These are phyloP conservation scores for Glaucomys volans DNA, from an alignment of 2,113 vertebrate species.

Conservation along the genomic window DNA sequence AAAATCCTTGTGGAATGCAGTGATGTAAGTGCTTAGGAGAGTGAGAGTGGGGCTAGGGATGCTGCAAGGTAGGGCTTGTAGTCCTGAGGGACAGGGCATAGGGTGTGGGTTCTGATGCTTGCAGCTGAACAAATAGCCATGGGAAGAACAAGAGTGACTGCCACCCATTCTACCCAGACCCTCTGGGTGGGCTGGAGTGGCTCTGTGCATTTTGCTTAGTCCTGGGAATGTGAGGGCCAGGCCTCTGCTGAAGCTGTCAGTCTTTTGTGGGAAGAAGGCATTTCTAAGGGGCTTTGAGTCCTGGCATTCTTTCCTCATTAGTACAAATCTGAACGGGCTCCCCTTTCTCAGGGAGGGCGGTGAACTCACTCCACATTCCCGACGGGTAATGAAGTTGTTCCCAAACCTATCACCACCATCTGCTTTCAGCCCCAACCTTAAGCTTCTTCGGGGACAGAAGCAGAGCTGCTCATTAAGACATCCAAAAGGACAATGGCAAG, in stretches of 20 bases:
- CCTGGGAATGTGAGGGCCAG: neutral
- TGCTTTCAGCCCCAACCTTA: neutral
- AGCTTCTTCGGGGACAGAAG: neutral
- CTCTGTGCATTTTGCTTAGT: neutral
- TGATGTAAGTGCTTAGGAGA: neutral
- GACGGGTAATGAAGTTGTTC: constrained; percentile 78
- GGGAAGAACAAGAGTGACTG: neutral
- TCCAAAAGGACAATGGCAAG: neutral
- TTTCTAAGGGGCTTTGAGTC: neutral
- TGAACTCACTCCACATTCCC: constrained; percentile 81
- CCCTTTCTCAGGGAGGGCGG: constrained; percentile 74
- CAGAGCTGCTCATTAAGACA: neutral
- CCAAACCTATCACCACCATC: constrained; percentile 13
- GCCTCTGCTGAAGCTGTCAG: neutral
- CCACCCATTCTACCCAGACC: too few species aligned
- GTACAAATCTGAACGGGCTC: constrained; percentile 61
- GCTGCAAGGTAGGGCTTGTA: neutral
- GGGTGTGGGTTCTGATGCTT: neutral
- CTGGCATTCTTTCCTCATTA: constrained; percentile 49
- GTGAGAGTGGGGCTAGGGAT: neutral
- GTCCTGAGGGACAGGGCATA: neutral
- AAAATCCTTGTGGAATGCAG: neutral
- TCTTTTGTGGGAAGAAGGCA: neutral
- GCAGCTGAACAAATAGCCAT: neutral
- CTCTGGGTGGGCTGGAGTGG: neutral